Evolutionary conservation across 2,113 vertebrate genomes (phyloP).

Genomic region (Galemys pyrenaicus): DNA sequence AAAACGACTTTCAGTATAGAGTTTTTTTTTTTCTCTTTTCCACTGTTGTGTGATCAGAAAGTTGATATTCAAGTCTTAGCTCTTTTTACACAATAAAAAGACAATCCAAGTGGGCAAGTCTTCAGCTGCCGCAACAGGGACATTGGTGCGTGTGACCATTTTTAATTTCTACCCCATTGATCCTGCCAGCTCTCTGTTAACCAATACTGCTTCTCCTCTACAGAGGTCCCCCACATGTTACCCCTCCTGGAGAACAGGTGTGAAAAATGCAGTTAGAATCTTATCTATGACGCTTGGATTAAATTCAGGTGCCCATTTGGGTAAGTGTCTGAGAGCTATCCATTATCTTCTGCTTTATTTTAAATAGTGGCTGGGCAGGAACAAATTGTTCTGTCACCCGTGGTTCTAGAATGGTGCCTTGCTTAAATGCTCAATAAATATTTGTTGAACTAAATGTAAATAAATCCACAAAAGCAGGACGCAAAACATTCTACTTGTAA

Average conservation of each 20-base stretch:
- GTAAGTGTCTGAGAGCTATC: neutral
- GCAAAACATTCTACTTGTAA: neutral
- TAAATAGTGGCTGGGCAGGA: neutral
- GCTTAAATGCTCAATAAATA: neutral
- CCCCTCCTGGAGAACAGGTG: neutral
- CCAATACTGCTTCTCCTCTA: neutral
- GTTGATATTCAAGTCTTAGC: neutral
- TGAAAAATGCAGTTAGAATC: neutral
- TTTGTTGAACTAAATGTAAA: slow-evolving; percentile 17
- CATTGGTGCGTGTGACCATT: neutral
- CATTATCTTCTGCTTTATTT: neutral
- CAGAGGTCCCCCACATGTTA: neutral
- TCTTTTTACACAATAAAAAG: neutral
- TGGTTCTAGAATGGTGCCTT: neutral
- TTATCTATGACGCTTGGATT: neutral
- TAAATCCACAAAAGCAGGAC: neutral
- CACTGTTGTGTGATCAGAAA: neutral
- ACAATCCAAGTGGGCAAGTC: neutral
- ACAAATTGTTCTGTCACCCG: neutral
- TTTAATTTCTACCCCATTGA: neutral
- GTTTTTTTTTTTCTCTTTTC: neutral
- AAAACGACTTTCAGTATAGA: neutral
- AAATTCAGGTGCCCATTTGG: neutral
- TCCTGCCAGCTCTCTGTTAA: neutral
- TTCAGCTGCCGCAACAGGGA: neutral